A percentile compares a stretch with the other conserved stretches of the same genome.
Conservation (phyloP, 2,113 vertebrate genomes). For the Aegotheles bennettii region DNA sequence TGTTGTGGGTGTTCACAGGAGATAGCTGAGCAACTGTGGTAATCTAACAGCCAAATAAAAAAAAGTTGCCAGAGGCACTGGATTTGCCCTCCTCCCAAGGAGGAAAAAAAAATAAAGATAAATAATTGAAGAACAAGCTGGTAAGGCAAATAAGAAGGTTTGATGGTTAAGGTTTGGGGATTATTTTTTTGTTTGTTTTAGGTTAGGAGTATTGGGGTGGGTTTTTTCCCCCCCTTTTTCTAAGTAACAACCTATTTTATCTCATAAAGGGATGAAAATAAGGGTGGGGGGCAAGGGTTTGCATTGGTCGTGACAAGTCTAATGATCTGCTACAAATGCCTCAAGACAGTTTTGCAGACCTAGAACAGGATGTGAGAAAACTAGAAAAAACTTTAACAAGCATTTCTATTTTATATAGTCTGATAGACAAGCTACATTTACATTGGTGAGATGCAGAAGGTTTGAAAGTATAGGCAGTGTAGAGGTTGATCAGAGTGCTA, state of each 20-base stretch:
- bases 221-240: too few relatives aligned
- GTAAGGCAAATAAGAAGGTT: background rate
- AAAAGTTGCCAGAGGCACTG: background rate
- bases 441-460: background rate
- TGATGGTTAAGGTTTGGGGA: background rate
- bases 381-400: background rate
- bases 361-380: background rate
- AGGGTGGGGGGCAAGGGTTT: background rate
- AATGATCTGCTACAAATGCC: background rate
- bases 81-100: background rate
- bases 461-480: background rate
- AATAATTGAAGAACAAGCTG: background rate
- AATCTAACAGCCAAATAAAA: background rate
- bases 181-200: background rate
- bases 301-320: background rate
- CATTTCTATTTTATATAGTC: background rate
- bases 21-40: constrained; percentile 28
- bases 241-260: background rate
- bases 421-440: background rate
- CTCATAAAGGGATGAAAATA: background rate
- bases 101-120: background rate
- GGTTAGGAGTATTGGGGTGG: background rate
- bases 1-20: constrained; percentile 32
- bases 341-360: background rate
- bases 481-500: too few relatives aligned